Evolutionary conservation across 2,113 vertebrate species (phyloP), one percentile per base, ranked within the genome.

Genomic region (Semnornis frantzii): DNA sequence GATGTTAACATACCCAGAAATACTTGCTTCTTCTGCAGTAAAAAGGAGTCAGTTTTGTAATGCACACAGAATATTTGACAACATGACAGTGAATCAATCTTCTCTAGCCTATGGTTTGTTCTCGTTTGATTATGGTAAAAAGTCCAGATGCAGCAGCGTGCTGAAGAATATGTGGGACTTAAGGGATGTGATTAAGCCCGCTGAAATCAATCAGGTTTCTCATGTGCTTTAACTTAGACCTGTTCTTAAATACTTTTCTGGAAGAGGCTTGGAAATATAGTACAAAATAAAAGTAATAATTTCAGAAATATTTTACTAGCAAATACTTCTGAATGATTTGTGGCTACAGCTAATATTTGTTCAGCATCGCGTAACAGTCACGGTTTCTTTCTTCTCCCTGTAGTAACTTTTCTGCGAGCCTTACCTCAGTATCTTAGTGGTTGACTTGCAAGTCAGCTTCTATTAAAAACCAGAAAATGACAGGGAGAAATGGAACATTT

Each of bases 251-350:
- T 60, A 58, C 30, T 84, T 84, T 70, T 62, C n/a, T 92, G 74
- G 59, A 94, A 92, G 76, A 69, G 46, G 48, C 28, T 82, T 87
- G 34, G 63, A 87, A 91, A 86, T 76, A 70, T 24, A 69, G 55
- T 72, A 39, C 15, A 90, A 92, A 95, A 74, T 82, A 87, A 90
- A 93, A 80, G 52, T 59, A 83, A 30, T 92, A n/a, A 83, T 91
- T 95, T 94, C 69, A 84, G 86, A 77, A 93, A 85, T 86, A 94
- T 85, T 94, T 94, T 77, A 87, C 55, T 88, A 63, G 48, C 57
- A 92, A 82, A 72, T 72, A 58, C 48, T 89, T 94, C 52, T 93
- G 57, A 89, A 82, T 68, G 31, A 87, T 95, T 94, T 94, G 90
- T 83, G 85, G 71, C 83, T 93, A 27, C 50, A 30, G 52, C n/a